Evolutionary conservation across 2,888 invertebrate genomes (phyloP).

Genomic region (Heliconius aoede): DNA sequence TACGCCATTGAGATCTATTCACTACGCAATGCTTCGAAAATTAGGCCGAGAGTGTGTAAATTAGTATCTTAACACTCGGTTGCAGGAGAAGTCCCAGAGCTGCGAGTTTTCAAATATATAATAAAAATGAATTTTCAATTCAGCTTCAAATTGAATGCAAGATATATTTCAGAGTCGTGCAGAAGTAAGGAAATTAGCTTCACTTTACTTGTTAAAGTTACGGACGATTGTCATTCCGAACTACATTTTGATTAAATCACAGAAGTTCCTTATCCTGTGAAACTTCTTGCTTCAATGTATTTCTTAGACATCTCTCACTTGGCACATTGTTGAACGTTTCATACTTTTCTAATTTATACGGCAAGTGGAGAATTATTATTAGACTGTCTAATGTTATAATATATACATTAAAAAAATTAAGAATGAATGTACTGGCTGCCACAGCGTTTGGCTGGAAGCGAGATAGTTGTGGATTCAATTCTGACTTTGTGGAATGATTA

Average conservation of each 20-base stretch:
- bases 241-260: constrained; percentile 43
- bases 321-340: not conserved
- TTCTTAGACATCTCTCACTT: constrained; percentile 19
- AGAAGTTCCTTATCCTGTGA: constrained; percentile 36
- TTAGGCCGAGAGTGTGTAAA: not conserved
- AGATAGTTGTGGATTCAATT: no score
- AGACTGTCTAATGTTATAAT: no score
- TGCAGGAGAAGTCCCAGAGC: no score
- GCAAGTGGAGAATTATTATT: not conserved
- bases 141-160: constrained; percentile 13
- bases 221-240: constrained; percentile 39
- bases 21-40: not conserved
- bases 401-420: no score
- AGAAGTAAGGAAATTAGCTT: constrained; percentile 35
- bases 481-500: no score
- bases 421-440: no score
- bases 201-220: constrained; percentile 38
- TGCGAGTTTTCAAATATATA: not conserved
- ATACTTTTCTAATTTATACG: not conserved
- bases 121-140: constrained; percentile 11
- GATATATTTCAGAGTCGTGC: constrained; percentile 20
- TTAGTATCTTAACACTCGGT: not conserved
- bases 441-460: not conserved
- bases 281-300: constrained; percentile 26
- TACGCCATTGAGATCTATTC: not conserved